A percentile compares a stretch with the other conserved stretches of the same genome.
Conservation (phyloP, 2,888 invertebrate genomes). For the Rhagonycha lutea region DNA sequence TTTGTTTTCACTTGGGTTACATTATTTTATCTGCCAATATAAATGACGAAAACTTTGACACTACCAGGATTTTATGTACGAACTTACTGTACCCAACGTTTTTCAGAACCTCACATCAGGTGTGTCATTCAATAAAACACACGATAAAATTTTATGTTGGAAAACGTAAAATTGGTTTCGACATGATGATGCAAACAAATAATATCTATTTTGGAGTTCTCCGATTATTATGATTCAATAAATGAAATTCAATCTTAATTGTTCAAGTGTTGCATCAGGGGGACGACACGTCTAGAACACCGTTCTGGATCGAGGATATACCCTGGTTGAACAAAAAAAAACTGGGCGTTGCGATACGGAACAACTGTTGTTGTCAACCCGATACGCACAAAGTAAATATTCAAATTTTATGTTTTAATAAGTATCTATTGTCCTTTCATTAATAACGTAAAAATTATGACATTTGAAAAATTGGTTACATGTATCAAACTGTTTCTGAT, state of each 20-base stretch:
- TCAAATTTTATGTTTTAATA: neutral
- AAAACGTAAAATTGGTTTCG: neutral
- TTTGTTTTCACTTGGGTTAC: conserved; percentile 19
- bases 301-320: neutral
- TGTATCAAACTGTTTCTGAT: neutral
- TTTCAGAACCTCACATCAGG: neutral
- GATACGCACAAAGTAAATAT: neutral
- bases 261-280: neutral
- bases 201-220: no score
- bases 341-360: neutral
- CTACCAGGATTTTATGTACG: conserved; percentile 1
- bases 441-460: neutral
- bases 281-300: neutral
- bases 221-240: neutral
- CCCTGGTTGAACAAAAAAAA: neutral
- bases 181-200: neutral
- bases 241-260: neutral
- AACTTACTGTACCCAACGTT: neutral
- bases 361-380: neutral
- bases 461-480: neutral
- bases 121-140: neutral
- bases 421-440: neutral
- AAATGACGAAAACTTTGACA: conserved; percentile 6
- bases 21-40: conserved; percentile 3
- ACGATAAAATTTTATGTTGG: neutral